Percentiles rank a stretch among this genome's conserved stretches.
phyloP scores from a whole-genome alignment of 1,140 invertebrate species.

The Microplitis mediator region DNA sequence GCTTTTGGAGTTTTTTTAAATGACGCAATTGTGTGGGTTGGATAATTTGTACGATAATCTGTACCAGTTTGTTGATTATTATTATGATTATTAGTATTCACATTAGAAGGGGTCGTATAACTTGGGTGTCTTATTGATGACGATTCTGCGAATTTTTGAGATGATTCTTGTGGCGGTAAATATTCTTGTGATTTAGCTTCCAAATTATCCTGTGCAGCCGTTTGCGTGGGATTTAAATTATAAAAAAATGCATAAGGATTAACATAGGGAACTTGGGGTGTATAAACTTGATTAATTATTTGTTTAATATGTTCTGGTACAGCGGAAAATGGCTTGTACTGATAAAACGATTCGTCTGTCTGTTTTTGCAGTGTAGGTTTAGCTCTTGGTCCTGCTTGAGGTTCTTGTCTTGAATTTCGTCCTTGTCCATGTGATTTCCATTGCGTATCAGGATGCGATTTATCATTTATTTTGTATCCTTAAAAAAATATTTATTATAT shows the following conservation, averaged over 20 bases:
- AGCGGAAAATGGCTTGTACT: conserved; percentile 43
- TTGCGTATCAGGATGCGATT: conserved; percentile 43
- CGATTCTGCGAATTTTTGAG: not conserved
- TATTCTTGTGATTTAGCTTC: conserved; percentile 15
- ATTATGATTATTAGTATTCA: too few relatives aligned
- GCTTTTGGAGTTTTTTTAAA: conserved; percentile 8
- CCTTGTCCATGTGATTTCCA: conserved; percentile 39
- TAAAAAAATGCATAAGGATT: conserved; percentile 52
- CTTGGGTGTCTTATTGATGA: conserved; percentile 2
- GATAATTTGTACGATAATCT: not conserved
- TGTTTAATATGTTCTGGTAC: conserved; percentile 49
- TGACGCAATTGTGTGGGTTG: not conserved
- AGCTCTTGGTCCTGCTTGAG: not conserved
- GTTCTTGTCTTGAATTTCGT: conserved; percentile 7
- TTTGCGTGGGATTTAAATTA: conserved; percentile 3
- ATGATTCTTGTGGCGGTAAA: not conserved
- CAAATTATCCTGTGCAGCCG: not conserved
- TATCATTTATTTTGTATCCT: conserved; percentile 51
- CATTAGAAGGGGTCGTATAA: not conserved
- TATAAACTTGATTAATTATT: conserved; percentile 45
- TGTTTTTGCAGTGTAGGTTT: not conserved
- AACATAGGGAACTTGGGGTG: conserved; percentile 47
- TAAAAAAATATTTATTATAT: conserved; percentile 1
- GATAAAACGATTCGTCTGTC: conserved; percentile 8
- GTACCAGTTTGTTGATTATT: too few relatives aligned